These are phyloP conservation scores for Nothura maculosa DNA, from an alignment of 2,797 vertebrate species.

Conservation along the genomic window DNA sequence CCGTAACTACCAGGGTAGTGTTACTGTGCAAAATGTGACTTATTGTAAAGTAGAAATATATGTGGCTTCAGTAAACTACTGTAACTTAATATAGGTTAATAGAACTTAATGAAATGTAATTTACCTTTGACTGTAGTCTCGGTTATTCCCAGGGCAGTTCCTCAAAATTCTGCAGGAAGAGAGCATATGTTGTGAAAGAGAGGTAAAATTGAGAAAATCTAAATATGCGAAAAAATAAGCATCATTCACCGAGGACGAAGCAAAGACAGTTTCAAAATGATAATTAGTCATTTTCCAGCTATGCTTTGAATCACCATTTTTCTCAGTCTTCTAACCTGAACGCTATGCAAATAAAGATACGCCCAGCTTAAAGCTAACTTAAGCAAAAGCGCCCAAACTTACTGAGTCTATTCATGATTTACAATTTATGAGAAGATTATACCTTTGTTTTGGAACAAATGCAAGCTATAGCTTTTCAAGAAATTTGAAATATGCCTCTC, in stretches of 20 bases:
- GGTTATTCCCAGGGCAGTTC: neutral
- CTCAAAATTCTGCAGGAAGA: neutral
- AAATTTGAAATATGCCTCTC: neutral
- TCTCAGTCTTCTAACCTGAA: neutral
- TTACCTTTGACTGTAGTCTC: neutral
- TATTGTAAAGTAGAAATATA: neutral
- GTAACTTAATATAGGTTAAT: neutral
- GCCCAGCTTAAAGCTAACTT: neutral
- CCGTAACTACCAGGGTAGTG: neutral
- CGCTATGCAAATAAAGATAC: neutral
- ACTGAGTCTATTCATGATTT: neutral
- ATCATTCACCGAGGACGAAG: neutral
- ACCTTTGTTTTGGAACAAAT: neutral
- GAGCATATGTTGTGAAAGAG: neutral
- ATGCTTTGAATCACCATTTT: neutral
- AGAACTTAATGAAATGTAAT: neutral
- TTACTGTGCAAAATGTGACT: neutral
- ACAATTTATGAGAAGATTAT: neutral
- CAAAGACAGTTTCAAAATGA: neutral
- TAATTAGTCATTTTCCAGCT: constrained; percentile 2
- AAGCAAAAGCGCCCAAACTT: accelerated
- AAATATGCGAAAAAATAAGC: neutral
- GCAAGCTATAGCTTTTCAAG: neutral
- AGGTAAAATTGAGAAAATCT: neutral
- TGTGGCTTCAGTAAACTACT: neutral